Conservation (phyloP, 2,797 vertebrate species). For the Brachyrhaphis roseni region DNA sequence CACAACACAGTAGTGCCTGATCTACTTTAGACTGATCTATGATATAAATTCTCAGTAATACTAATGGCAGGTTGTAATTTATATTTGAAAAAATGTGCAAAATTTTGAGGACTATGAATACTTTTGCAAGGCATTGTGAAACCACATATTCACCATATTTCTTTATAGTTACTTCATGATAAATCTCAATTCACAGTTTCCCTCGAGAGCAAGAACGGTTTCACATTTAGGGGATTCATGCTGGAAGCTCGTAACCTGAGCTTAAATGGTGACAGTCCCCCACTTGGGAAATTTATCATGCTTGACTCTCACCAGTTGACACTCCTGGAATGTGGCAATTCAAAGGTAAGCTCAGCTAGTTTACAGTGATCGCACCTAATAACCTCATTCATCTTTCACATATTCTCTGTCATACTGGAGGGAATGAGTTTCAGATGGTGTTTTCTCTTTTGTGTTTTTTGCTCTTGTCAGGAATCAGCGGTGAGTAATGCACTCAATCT, state of each 20-base stretch:
- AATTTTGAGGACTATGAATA: not conserved
- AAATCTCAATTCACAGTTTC: slow-evolving; percentile 43
- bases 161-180: not conserved
- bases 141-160: not conserved
- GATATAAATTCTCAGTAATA: not conserved
- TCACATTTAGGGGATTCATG: slow-evolving; percentile 21
- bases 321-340: not conserved
- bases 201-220: fast-evolving
- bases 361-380: not conserved
- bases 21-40: not conserved
- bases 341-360: slow-evolving; percentile 10
- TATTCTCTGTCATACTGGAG: not conserved
- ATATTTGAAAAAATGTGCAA: not conserved
- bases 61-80: not conserved
- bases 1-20: not conserved
- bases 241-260: slow-evolving; percentile 38
- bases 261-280: not conserved
- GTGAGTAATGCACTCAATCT: not conserved
- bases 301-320: fast-evolving
- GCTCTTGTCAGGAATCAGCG: slow-evolving; percentile 42
- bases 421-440: not conserved
- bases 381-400: not conserved
- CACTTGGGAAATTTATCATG: slow-evolving; percentile 42
- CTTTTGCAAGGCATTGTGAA: not conserved
- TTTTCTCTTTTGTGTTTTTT: not conserved